Conservation (phyloP, 2,113 vertebrate genomes). For the Nymphicus hollandicus region DNA sequence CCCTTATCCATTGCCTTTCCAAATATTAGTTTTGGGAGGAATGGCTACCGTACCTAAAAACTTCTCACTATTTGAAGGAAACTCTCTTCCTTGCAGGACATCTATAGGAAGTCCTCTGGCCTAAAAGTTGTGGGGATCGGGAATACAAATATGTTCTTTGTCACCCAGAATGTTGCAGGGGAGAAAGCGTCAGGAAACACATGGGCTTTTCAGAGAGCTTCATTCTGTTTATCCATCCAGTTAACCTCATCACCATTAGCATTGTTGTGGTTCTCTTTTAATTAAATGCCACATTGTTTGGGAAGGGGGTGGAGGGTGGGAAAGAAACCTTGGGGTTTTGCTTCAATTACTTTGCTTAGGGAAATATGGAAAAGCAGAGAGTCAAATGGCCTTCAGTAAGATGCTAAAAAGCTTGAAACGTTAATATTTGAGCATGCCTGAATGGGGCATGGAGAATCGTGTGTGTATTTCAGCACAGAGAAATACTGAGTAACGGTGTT, state of each 20-base stretch:
- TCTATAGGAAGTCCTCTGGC: constrained; percentile 26
- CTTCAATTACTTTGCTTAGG: background rate
- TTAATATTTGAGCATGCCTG: background rate
- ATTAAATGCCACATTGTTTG: constrained; percentile 48
- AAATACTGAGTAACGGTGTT: background rate
- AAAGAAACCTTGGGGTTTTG: constrained; percentile 29
- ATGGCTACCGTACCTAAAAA: background rate
- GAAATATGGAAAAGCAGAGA: background rate
- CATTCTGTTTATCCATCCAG: constrained; percentile 55
- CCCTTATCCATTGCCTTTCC: constrained; percentile 9
- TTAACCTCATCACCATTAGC: constrained; percentile 48
- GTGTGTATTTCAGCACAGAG: background rate
- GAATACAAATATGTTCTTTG: constrained; percentile 49
- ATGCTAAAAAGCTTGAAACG: background rate
- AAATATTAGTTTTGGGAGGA: constrained; percentile 49
- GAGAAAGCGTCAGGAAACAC: background rate
- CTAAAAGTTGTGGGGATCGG: constrained; percentile 15
- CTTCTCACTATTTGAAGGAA: background rate
- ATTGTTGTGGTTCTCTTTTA: constrained; percentile 54
- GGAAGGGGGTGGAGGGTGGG: background rate
- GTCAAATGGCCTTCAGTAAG: background rate
- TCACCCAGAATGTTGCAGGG: background rate
- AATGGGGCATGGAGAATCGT: background rate
- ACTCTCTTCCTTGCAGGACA: constrained; percentile 25
- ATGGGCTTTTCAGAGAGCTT: constrained; percentile 39